Evolutionary conservation across 2,888 invertebrate species (phyloP), one percentile per base, ranked within the genome.

Genomic region (Invenusta paracnida): DNA sequence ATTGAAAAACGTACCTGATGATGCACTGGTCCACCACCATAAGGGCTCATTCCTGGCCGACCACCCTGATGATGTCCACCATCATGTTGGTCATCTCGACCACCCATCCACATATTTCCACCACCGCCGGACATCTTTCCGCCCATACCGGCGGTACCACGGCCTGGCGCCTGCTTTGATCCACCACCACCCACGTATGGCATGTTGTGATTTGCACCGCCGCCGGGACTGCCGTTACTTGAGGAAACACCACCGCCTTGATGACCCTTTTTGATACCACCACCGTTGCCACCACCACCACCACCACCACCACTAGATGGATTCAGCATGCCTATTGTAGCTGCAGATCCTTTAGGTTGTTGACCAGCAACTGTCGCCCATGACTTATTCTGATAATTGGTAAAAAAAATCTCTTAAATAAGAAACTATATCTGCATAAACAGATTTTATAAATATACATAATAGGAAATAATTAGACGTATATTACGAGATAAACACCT

Each of bases 41-140:
- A 48, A 5, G 5, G 48, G 5, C 5, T 11, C 48, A 48, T 48
- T 11, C 48, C 48, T 11, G 48, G 48, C 17, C 48, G 5, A 17
- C 48, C 48, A 17, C 48, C 48, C 48, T 17, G 5, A 5, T 48
- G 5, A 17, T 48, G 48, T 48, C 17, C 5, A 5, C 48, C 48
- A n/a, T n/a, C n/a, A n/a, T n/a, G n/a, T 17, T 48, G 48, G 5
- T 48, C 5, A 48, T 48, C 48, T 17, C 48, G 48, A 48, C 48
- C 48, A 11, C 48, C 48, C 5, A 5, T 17, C 48, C 48, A 48
- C 48, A 48, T 48, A 17, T 48, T 48, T 5, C 48, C 48, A 48
- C 73, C 73, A n/a, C 73, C 73, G 73, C 73, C 73, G 27, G 17
- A 5, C 73, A 73, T 73, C 27, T 73, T 73, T 2, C 73, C 73